phyloP scores from a whole-genome alignment of 1,140 invertebrate genomes.

The Pseudomyrmex dendroicus region DNA sequence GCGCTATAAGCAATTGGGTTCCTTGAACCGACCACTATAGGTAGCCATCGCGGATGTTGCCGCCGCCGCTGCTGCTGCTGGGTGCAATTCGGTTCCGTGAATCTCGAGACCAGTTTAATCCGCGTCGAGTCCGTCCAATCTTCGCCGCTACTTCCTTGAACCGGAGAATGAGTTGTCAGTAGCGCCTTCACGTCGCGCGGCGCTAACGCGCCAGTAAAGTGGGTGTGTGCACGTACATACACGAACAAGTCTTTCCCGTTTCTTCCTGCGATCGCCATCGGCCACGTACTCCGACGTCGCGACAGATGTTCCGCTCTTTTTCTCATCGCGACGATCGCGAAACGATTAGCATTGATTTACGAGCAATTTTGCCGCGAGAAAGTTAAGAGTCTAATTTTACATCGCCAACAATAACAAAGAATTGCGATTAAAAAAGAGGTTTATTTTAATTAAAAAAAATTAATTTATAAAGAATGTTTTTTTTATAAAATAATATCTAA shows the following conservation, averaged over 20 bases:
- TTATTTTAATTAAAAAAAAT: neutral
- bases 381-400: neutral
- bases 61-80: neutral
- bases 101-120: conserved; percentile 59
- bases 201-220: conserved; percentile 41
- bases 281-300: conserved; percentile 3
- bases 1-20: conserved; percentile 34
- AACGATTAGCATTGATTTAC: conserved; percentile 49
- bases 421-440: neutral
- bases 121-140: conserved; percentile 52
- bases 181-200: conserved; percentile 57
- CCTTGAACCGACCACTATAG: conserved; percentile 52
- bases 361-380: conserved; percentile 17
- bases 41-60: conserved; percentile 42
- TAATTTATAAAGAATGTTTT: too few species aligned
- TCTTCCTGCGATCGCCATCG: conserved; percentile 44
- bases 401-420: neutral
- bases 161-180: conserved; percentile 61
- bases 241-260: conserved; percentile 5
- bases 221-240: conserved; percentile 12
- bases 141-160: conserved; percentile 58
- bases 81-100: conserved; percentile 63
- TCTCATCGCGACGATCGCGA: conserved; percentile 16
- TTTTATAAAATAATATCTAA: neutral
- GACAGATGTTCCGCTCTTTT: conserved; percentile 43